phyloP scores from a whole-genome alignment of 2,797 vertebrate species.

The Gouania willdenowi region DNA sequence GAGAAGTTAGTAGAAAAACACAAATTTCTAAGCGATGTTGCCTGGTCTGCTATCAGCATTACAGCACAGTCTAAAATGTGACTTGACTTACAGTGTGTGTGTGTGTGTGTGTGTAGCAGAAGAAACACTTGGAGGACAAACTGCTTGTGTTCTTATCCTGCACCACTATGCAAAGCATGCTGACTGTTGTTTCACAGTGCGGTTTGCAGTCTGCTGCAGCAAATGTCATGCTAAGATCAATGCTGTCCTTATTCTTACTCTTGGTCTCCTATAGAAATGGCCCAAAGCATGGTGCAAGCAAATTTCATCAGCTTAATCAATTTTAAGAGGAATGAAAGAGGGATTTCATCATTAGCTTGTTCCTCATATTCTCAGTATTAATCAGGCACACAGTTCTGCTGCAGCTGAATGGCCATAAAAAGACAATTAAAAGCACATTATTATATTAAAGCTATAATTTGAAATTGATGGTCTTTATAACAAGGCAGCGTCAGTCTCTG shows the following conservation, averaged over 20 bases:
- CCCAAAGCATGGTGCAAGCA: constrained; percentile 12
- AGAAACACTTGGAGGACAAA: too few species aligned
- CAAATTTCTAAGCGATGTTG: too few species aligned
- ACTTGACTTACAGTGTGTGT: too few species aligned
- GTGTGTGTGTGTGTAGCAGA: too few species aligned
- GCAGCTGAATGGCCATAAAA: neutral
- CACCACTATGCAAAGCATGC: too few species aligned
- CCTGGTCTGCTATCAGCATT: too few species aligned
- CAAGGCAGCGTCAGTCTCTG: neutral
- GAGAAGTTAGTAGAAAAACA: too few species aligned
- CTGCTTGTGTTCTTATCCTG: too few species aligned
- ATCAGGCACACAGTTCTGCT: constrained; percentile 1
- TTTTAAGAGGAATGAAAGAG: constrained; percentile 18
- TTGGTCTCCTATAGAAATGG: constrained; percentile 11
- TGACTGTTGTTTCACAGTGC: too few species aligned
- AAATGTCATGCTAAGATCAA: too few species aligned
- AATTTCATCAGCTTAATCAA: constrained; percentile 13
- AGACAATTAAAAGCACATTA: constrained; percentile 1
- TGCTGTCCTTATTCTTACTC: neutral
- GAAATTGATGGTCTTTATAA: neutral
- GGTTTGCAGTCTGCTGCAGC: too few species aligned
- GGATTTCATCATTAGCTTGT: constrained; percentile 25
- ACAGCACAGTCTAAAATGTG: too few species aligned
- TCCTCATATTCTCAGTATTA: neutral
- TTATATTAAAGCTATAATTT: neutral